Evolutionary conservation across 2,888 invertebrate genomes (phyloP).

Genomic region (Cheilosia urbana): DNA sequence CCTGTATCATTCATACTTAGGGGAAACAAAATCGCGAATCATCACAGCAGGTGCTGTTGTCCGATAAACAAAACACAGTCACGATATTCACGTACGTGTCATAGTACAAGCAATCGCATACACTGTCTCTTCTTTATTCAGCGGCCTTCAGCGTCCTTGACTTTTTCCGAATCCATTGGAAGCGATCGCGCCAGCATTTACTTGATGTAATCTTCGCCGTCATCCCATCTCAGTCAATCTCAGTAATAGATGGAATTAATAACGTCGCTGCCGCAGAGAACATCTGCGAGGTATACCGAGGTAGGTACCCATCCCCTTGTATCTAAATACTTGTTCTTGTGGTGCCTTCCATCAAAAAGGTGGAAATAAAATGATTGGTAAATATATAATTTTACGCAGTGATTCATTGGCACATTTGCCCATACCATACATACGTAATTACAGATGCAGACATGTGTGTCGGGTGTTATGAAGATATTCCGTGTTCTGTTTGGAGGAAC

Average conservation of each 20-base stretch:
- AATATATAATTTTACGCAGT: conserved; percentile 53
- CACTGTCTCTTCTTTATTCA: conserved; percentile 34
- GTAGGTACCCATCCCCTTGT: background rate
- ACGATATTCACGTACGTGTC: conserved; percentile 15
- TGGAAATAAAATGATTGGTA: conserved; percentile 52
- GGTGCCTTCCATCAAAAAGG: conserved; percentile 26
- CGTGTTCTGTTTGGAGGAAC: conserved; percentile 41
- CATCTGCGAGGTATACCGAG: conserved; percentile 40
- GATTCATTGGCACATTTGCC: conserved; percentile 36
- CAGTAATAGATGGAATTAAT: conserved; percentile 21
- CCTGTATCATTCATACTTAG: background rate
- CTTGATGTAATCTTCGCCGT: conserved; percentile 34
- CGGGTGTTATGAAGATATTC: background rate
- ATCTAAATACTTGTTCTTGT: background rate
- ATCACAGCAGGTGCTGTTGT: conserved; percentile 26
- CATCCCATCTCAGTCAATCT: conserved; percentile 35
- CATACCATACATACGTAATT: background rate
- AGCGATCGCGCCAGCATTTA: conserved; percentile 9
- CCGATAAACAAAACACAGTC: background rate
- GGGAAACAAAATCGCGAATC: background rate
- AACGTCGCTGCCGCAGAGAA: conserved; percentile 39
- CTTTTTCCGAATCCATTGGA: conserved; percentile 28
- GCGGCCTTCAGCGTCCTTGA: conserved; percentile 72
- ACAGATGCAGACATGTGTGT: no score
- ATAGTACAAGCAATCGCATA: background rate